Evolutionary conservation across 2,888 invertebrate genomes (phyloP), one percentile per base, ranked within the genome.

Genomic region (Perdita meconis): DNA sequence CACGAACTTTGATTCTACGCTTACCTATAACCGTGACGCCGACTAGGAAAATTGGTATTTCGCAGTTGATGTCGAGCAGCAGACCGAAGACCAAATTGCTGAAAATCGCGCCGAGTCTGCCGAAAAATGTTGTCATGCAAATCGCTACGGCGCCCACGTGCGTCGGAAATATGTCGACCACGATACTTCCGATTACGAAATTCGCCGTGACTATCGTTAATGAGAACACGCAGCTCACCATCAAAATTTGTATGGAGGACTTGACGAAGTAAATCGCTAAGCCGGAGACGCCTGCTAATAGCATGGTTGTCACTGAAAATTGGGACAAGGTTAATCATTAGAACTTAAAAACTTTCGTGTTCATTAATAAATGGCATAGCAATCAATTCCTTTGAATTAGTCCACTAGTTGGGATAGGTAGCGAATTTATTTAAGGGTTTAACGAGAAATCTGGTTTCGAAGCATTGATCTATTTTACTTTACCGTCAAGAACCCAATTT

Each of bases 11-110:
- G 13, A 55, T 16, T 10, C 19, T 44, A 30, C 71, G 92, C 93
- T 93, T 85, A 94, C 94, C 83, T 0, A 94, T 92, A n/a, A 94
- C 91, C 50, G 94, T 86, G n/a, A 93, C 93, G 2, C 94, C 94
- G 0, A 95, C 95, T 0, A 95, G 91, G 64, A 95, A 93, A 85
- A 96, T 94, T 0, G 95, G 95, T 1, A 95, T 93, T 42, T 94
- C 94, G 80, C 95, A 95, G 53, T 94, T 94, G 67, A 93, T 93
- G 89, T 95, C 95, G 61, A 96, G 93, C 1, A 95, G 92, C 26
- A 93, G 93, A 2, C 95, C 95, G 40, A 96, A 95, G 0, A 95
- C 93, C 6, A 95, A 83, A 91, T 95, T 96, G 68, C 95, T 95
- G 0, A 93, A 93, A 72, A 95, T 94, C 0, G 95, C 95, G 0